A percentile compares a stretch with the other conserved stretches of the same genome.
Evolutionary conservation across 37 sponge, comb jelly and placozoan species (phyloP).

Genomic region (Ephydatia muelleri): DNA sequence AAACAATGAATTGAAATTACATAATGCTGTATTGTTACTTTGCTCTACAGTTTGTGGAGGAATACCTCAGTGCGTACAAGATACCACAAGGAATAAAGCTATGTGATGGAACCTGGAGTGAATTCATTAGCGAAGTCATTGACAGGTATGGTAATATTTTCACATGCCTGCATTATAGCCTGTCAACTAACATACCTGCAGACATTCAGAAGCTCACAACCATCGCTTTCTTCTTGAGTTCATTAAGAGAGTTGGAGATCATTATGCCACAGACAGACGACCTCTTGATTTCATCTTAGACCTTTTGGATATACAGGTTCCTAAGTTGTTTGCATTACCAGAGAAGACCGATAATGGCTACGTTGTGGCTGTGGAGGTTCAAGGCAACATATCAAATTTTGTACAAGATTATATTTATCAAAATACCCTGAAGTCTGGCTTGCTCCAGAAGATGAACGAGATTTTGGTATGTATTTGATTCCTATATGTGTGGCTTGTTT

Average conservation of each 20-base stretch:
- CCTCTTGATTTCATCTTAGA: conserved; percentile 41
- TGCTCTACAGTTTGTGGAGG: conserved; percentile 28
- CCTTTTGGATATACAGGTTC: conserved; percentile 45
- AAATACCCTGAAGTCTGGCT: background rate
- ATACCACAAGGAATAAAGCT: conserved; percentile 29
- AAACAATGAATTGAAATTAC: too few relatives aligned
- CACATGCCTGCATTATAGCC: background rate
- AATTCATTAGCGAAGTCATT: conserved; percentile 39
- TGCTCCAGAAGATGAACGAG: background rate
- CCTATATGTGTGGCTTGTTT: background rate
- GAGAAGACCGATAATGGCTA: background rate
- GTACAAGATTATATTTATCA: conserved; percentile 9
- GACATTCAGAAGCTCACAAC: conserved; percentile 14
- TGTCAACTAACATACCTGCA: background rate
- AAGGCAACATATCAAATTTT: background rate
- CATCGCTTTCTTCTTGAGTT: conserved; percentile 47
- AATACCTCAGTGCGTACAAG: conserved; percentile 35
- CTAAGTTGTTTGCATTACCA: conserved; percentile 32
- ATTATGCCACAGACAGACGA: conserved; percentile 20
- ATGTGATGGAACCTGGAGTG: conserved; percentile 49
- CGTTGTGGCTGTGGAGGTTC: background rate
- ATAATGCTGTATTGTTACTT: too few relatives aligned
- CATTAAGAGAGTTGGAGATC: conserved; percentile 4
- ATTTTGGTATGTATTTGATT: conserved; percentile 6
- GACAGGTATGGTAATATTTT: conserved; percentile 16